Percentiles rank a stretch among this genome's conserved stretches.
Evolutionary conservation across 2,888 invertebrate genomes (phyloP).

Genomic region (Agrotis segetum): DNA sequence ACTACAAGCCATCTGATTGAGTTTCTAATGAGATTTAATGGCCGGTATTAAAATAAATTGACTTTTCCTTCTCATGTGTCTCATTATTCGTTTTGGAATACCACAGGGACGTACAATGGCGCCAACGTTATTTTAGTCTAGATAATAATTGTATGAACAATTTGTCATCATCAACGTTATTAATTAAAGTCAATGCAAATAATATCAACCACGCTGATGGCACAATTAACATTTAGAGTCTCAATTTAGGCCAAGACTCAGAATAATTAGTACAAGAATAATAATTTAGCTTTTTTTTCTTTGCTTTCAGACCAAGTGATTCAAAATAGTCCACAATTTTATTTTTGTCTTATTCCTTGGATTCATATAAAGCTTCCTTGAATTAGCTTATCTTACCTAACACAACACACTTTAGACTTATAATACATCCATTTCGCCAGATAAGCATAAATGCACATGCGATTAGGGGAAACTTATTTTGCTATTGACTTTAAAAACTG

Average conservation of each 20-base stretch:
- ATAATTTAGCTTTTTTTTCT: neutral
- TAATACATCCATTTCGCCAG: too few species aligned
- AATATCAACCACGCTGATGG: neutral
- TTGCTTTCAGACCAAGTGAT: neutral
- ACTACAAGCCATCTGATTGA: neutral
- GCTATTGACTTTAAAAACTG: too few species aligned
- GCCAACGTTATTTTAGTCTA: conserved; percentile 28
- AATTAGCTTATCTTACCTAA: too few species aligned
- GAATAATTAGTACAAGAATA: neutral
- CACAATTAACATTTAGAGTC: conserved; percentile 18
- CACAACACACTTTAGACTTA: too few species aligned
- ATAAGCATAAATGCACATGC: too few species aligned
- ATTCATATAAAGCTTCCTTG: too few species aligned
- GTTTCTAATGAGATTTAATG: too few species aligned
- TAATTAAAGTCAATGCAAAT: conserved; percentile 43
- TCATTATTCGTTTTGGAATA: conserved; percentile 18
- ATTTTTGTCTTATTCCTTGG: too few species aligned
- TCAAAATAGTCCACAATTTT: too few species aligned
- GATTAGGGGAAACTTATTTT: too few species aligned
- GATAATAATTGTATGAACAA: conserved; percentile 29
- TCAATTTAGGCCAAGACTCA: neutral
- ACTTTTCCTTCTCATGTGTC: neutral
- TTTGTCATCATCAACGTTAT: conserved; percentile 27
- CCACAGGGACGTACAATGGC: conserved; percentile 22
- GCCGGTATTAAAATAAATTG: neutral